Base-by-base conservation (phyloP, 2,888 invertebrate genomes). In the Boloria selene region DNA sequence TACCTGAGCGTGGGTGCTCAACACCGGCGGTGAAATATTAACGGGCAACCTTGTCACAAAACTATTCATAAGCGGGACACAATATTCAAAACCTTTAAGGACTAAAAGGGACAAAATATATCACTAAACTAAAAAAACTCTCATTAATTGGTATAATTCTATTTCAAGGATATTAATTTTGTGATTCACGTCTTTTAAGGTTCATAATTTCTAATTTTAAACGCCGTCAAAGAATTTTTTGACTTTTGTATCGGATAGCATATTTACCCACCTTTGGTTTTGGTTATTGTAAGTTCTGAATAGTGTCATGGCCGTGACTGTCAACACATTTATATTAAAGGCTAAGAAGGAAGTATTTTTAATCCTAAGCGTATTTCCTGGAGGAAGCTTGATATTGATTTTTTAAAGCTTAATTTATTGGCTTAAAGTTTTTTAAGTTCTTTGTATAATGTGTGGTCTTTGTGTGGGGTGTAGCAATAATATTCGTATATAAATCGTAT, bases 121-220 rank as follows among this genome's bases (percentile, higher is more conserved):
- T 61, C 69, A 56, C 71, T 74, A 73, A 76, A 79, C 76, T 84
- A 86, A 83, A 78, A 83, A 81, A 38, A 38, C 31, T 38, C 10
- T 85, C 81, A 81, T 85, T 90, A 92, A 92, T 92, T 90, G 90
- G 85, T 80, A 85, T 86, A 90, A 92, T 92, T 89, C 86, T 84
- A 90, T 92, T 91, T 90, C 89, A 90, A 92, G 91, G 87, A 88
- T 90, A 90, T 90, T 91, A 92, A 90, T 90, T 85, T 82, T 82
- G 84, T 85, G 84, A 90, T 88, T 90, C 90, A 88, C 85, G 84
- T 83, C 80, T 84, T 85, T 86, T 85, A 85, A 83, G 84, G 84
- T 85, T 88, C 87, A 90, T 91, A 92, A 87, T 84, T 90, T 85
- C 76, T 82, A 84, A 91, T 90, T 92, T 83, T 81, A 70, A 85